phyloP scores from a whole-genome alignment of 2,113 vertebrate genomes.

The Hystrix cristata region DNA sequence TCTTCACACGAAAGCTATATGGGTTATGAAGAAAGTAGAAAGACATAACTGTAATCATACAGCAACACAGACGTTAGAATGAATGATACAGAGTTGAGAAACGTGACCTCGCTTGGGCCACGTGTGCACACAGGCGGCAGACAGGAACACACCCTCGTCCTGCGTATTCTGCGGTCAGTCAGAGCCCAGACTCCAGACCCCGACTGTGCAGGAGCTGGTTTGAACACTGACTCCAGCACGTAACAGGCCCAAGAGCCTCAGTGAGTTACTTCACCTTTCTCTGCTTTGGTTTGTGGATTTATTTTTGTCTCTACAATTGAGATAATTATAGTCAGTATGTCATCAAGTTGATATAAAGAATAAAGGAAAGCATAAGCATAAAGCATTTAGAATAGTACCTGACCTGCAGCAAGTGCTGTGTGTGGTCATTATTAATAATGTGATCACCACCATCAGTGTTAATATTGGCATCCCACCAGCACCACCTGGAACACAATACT shows the following conservation, averaged over 20 bases:
- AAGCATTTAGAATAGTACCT: background rate
- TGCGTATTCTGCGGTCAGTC: rapidly evolving
- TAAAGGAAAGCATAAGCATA: background rate
- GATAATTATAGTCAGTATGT: background rate
- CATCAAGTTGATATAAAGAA: background rate
- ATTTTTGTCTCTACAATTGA: background rate
- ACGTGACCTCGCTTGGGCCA: background rate
- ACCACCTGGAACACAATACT: background rate
- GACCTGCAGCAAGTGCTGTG: background rate
- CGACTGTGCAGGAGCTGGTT: background rate
- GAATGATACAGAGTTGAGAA: background rate
- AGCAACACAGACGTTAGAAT: background rate
- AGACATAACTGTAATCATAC: background rate
- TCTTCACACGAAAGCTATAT: background rate
- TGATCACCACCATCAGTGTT: background rate
- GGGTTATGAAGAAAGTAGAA: background rate
- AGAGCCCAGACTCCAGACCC: background rate
- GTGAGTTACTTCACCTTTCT: background rate
- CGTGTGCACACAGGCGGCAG: background rate
- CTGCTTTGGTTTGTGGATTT: background rate
- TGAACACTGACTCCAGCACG: background rate
- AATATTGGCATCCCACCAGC: background rate
- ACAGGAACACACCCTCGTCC: background rate
- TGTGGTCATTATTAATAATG: background rate
- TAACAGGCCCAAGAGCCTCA: background rate